Base-by-base conservation (phyloP, 2,113 vertebrate genomes). In the Phocoena sinus region DNA sequence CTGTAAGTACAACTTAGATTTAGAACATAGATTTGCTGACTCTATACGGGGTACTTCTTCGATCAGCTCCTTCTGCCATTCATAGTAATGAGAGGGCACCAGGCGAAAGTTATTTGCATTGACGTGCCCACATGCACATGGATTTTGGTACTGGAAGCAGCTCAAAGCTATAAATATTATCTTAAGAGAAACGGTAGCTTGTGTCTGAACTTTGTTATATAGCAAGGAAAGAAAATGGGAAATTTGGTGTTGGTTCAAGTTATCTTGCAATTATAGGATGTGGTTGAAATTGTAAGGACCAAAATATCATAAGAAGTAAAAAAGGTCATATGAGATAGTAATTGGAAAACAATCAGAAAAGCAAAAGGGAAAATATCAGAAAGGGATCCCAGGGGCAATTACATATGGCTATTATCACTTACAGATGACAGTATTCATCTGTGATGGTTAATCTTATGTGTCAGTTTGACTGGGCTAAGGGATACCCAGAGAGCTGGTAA, bases 241-340 rank as follows among this genome's bases (percentile, higher is more conserved):
- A 60, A n/a, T 53, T 73, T 90, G 92, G 68, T 65, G 0, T 44
- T 33, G 1, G 33, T 47, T 83, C 79, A 38, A 47, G 65, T 81
- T 62, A 87, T 65, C 60, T 81, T 20, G 8, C 71, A 82, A 92
- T 77, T 86, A 38, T 47, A 94, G 67, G 28, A 67, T 77, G n/a
- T 82, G 67, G 68, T 60, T 86, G 81, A 92, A 85, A 82, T 93
- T 47, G 67, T 77, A 77, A 89, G 68, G 53, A 53, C 38, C 70
- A 60, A 92, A 81, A 83, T 60, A 77, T 21, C 26, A 1, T 33
- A 71, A 28, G 85, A 87, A 67, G 71, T 50, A 67, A 56, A 68
- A 96, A 91, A 60, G 67, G 14, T 18, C 26, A 41, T 62, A 38
- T 18, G 65, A 76, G 63, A 53, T 53, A 74, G 36, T 63, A 58